Conservation (phyloP, 2,113 vertebrate genomes). For the Recurvirostra avosetta region DNA sequence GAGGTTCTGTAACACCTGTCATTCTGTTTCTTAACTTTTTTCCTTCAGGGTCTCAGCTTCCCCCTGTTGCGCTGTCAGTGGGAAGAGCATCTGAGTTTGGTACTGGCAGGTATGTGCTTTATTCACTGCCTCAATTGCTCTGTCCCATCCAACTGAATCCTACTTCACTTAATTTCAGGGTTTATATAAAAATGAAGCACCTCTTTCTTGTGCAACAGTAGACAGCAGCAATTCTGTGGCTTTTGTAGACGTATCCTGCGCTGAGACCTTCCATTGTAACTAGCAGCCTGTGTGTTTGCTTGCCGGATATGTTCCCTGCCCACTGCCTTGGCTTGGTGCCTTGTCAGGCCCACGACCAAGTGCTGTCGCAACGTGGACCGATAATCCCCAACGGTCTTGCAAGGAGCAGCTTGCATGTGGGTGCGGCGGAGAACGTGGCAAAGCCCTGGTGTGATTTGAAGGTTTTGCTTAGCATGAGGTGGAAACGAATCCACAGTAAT, state of each 20-base stretch:
- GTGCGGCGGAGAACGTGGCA: fast-evolving
- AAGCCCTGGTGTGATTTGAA: not conserved
- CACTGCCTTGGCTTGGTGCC: not conserved
- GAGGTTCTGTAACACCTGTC: not conserved
- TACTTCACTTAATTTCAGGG: not conserved
- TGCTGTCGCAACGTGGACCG: not conserved
- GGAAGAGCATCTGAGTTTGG: fast-evolving
- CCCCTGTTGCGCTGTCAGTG: not conserved
- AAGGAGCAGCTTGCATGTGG: not conserved
- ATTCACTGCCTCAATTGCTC: not conserved
- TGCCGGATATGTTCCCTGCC: not conserved
- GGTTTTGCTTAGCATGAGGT: not conserved
- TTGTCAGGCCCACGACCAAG: not conserved
- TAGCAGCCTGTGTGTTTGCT: not conserved
- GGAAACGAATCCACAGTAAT: not conserved
- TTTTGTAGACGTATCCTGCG: fast-evolving
- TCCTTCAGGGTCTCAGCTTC: not conserved
- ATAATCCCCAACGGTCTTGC: not conserved
- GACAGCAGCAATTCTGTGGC: not conserved
- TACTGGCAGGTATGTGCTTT: not conserved
- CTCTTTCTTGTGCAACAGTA: not conserved
- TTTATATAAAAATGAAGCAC: not conserved
- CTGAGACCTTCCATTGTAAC: not conserved
- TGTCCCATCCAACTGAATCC: not conserved
- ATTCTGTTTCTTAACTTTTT: not conserved